Conservation (phyloP, 2,113 vertebrate species). For the Gavia stellata region DNA sequence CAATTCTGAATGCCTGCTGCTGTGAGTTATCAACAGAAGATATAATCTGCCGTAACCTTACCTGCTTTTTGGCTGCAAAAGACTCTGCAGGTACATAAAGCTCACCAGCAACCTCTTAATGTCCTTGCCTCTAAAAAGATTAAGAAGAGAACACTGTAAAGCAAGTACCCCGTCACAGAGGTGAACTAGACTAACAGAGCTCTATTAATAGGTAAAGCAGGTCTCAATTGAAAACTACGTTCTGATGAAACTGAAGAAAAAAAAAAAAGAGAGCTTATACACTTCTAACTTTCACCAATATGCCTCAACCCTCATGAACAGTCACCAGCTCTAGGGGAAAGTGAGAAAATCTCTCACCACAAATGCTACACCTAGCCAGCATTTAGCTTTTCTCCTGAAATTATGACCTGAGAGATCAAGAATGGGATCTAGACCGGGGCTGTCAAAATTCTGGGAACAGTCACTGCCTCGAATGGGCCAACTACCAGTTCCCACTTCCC, state of each 20-base stretch:
- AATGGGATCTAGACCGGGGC: rapidly evolving
- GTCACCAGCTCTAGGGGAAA: background rate
- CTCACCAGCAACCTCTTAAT: constrained; percentile 94
- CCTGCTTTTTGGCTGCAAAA: constrained; percentile 97
- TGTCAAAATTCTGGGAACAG: background rate
- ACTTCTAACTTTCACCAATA: background rate
- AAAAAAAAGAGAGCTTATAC: background rate
- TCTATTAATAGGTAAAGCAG: background rate
- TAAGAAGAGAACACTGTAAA: background rate
- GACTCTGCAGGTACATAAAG: constrained; percentile 96
- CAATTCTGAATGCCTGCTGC: background rate
- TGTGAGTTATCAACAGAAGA: background rate
- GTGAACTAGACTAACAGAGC: background rate
- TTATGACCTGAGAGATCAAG: background rate
- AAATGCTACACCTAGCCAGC: background rate
- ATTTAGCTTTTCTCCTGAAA: background rate
- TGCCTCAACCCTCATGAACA: background rate
- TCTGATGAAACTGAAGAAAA: background rate
- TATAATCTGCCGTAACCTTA: background rate
- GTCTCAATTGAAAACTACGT: background rate
- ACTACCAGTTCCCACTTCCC: background rate
- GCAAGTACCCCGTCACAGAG: background rate
- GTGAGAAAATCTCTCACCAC: background rate
- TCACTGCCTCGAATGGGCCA: rapidly evolving
- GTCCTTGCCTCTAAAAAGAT: constrained; percentile 84